Conservation (phyloP, 2,888 invertebrate genomes). For the Oligia fasciuncula region DNA sequence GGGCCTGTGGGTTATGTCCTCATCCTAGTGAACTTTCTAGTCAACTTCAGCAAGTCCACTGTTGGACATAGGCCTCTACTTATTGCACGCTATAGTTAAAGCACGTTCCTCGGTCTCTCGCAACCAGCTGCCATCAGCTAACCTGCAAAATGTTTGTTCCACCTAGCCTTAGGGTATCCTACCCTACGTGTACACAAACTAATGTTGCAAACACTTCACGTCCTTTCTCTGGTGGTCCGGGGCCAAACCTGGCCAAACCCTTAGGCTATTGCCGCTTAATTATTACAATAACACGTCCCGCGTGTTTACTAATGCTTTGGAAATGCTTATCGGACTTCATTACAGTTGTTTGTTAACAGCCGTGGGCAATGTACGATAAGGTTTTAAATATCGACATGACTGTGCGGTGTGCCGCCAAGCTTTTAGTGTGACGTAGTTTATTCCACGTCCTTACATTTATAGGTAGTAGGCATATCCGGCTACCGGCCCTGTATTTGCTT, state of each 20-base stretch:
- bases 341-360: constrained; percentile 13
- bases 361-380: constrained; percentile 32
- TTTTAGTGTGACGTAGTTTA: constrained; percentile 19
- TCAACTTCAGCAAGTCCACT: not conserved
- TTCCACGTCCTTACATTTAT: not conserved
- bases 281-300: constrained; percentile 21
- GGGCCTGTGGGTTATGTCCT: too few relatives aligned
- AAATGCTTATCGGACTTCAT: constrained; percentile 33
- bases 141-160: not conserved
- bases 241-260: not conserved
- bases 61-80: not conserved
- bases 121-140: not conserved
- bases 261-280: not conserved
- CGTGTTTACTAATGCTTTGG: constrained; percentile 8
- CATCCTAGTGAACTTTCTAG: not conserved
- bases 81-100: not conserved
- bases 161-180: not conserved
- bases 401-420: not conserved
- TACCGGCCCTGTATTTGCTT: not conserved
- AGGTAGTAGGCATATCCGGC: not conserved
- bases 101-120: not conserved
- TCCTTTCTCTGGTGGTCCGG: not conserved
- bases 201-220: not conserved
- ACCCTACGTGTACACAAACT: not conserved
- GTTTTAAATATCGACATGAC: constrained; percentile 21